phyloP scores from a whole-genome alignment of 2,113 vertebrate genomes.

The Todiramphus saurophagus region DNA sequence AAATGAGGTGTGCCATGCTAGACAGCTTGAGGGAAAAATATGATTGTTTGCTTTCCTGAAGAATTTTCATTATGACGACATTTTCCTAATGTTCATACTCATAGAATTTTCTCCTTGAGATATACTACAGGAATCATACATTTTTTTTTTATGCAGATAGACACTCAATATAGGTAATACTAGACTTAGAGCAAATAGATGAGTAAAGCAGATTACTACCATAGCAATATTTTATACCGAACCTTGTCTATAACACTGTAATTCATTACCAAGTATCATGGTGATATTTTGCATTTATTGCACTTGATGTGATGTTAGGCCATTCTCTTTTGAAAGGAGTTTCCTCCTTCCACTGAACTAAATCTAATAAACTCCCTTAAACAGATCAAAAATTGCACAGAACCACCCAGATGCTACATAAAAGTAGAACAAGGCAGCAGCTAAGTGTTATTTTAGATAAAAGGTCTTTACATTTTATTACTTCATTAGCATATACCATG shows the following conservation, averaged over 20 bases:
- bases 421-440: conserved; percentile 43
- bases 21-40: background rate
- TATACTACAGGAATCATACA: background rate
- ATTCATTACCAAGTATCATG: conserved; percentile 6
- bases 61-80: background rate
- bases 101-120: background rate
- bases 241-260: background rate
- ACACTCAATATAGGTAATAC: background rate
- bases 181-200: background rate
- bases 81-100: background rate
- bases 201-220: background rate
- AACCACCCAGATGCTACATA: conserved; percentile 42
- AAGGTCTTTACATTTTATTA: conserved; percentile 56
- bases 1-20: background rate
- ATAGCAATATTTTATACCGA: background rate
- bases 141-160: background rate
- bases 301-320: conserved; percentile 5
- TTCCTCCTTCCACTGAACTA: conserved; percentile 22
- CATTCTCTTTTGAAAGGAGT: conserved; percentile 22
- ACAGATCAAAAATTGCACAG: conserved; percentile 52
- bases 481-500: conserved; percentile 57
- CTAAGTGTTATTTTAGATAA: conserved; percentile 50
- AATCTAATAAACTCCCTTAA: conserved; percentile 39
- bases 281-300: conserved; percentile 22
- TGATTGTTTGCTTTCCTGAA: background rate